Evolutionary conservation across 2,113 vertebrate species (phyloP).

Genomic region (Lampris megalopsis): DNA sequence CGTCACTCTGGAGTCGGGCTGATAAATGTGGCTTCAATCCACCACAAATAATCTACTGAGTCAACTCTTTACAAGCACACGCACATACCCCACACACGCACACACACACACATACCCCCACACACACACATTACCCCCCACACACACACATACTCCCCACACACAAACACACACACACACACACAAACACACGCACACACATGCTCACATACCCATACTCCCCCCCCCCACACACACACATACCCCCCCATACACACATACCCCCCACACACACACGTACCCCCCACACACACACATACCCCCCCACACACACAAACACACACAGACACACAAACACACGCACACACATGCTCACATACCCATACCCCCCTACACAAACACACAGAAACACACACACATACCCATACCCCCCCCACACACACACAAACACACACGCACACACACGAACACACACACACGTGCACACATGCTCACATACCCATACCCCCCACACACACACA

Average conservation of each 20-base stretch:
- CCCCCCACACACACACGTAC: not conserved
- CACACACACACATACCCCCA: not conserved
- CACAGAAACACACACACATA: too few species aligned
- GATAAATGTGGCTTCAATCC: too few species aligned
- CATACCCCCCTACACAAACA: not conserved
- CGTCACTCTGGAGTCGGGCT: not conserved
- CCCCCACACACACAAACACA: constrained; percentile 1
- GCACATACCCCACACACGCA: not conserved
- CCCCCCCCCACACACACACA: not conserved
- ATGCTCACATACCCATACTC: not conserved
- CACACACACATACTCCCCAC: not conserved
- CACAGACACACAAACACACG: not conserved
- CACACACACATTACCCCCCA: too few species aligned
- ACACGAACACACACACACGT: too few species aligned
- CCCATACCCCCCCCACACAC: too few species aligned
- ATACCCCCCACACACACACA: not conserved
- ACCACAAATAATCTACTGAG: too few species aligned
- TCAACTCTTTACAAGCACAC: not conserved
- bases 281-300: not conserved
- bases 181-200: constrained; percentile 1
- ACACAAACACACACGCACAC: too few species aligned
- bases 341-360: not conserved
- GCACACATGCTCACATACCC: not conserved
- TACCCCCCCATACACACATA: too few species aligned
- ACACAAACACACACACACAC: constrained; percentile 5